Base-by-base conservation (phyloP, 2,113 vertebrate genomes). In the Chloroceryle aenea region DNA sequence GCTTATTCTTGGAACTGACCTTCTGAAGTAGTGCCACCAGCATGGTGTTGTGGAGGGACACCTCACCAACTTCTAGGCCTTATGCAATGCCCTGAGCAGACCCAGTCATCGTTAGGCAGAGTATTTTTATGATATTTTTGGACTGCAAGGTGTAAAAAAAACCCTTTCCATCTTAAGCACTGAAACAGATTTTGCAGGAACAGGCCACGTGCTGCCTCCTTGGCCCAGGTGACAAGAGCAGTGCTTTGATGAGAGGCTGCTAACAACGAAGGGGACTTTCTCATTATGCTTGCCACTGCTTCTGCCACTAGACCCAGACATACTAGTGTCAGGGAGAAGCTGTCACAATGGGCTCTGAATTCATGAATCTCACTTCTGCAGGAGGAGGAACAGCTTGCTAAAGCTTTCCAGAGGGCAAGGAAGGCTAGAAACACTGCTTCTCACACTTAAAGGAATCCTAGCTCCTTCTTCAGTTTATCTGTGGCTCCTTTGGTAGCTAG, bases 231-330 rank as follows among this genome's bases (percentile, higher is more conserved):
- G 75, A 73, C 62, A 56, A 74, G 62, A 88, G 45, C 78, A 85
- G 59, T 0, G 3, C 86, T 95, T 89, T 90, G 95, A 81, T 75
- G 90, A 84, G 89, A 77, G 45, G 79, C 55, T 95, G 88, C 55
- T 89, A 23, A 56, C 86, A 86, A 89, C 4, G 0, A 67, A 72
- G 47, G 32, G 56, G 3, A 27, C 45, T 58, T 53, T 43, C 40
- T 88, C 92, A 67, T 86, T 42, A 5, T 32, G 22, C 75, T 85
- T 17, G 0, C 27, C 0, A 23, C 81, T 38, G 78, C 62, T 21
- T 27, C 85, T 72, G 71, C 36, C 2, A 0, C 77, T 12, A 8
- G 67, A 71, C 42, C 32, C 55, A 43, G 76, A 12, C 55, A 1
- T 21, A 50, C 67, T 81, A 43, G 58, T 76, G 76, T 86, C 64